Evolutionary conservation across 2,113 vertebrate genomes (phyloP).

Genomic region (Pachypanchax playfairii): DNA sequence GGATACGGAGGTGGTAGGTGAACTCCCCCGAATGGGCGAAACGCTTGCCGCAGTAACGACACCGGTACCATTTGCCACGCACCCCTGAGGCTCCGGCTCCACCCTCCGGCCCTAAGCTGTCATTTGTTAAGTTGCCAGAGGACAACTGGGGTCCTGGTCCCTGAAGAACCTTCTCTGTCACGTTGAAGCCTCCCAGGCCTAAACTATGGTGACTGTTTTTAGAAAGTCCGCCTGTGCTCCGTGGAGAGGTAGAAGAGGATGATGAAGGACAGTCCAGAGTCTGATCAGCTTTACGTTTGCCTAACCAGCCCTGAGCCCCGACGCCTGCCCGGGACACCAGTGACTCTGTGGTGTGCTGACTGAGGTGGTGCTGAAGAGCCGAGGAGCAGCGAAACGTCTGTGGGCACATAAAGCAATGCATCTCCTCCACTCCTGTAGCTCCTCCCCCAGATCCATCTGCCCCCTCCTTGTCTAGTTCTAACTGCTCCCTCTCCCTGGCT

Average conservation of each 20-base stretch:
- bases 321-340: not conserved
- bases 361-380: slow-evolving; percentile 88
- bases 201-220: slow-evolving; percentile 62
- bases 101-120: slow-evolving; percentile 52
- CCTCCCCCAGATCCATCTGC: slow-evolving; percentile 16
- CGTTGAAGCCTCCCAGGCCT: slow-evolving; percentile 54
- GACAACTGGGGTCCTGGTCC: slow-evolving; percentile 61
- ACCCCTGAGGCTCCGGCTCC: slow-evolving; percentile 55
- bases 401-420: slow-evolving; percentile 77
- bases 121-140: slow-evolving; percentile 58
- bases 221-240: slow-evolving; percentile 47
- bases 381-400: slow-evolving; percentile 83
- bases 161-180: slow-evolving; percentile 71
- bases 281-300: slow-evolving; percentile 74
- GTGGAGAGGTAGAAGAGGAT: slow-evolving; percentile 66
- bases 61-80: slow-evolving; percentile 92
- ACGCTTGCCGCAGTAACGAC: slow-evolving; percentile 93
- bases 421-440: slow-evolving; percentile 42
- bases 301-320: slow-evolving; percentile 43
- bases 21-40: slow-evolving; percentile 98
- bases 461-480: slow-evolving; percentile 23
- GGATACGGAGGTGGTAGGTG: slow-evolving; percentile 96
- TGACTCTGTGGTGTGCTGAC: slow-evolving; percentile 82
- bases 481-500: slow-evolving; percentile 39
- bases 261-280: slow-evolving; percentile 55